Base-by-base conservation (phyloP, 2,797 vertebrate genomes). In the Crotalus adamanteus region DNA sequence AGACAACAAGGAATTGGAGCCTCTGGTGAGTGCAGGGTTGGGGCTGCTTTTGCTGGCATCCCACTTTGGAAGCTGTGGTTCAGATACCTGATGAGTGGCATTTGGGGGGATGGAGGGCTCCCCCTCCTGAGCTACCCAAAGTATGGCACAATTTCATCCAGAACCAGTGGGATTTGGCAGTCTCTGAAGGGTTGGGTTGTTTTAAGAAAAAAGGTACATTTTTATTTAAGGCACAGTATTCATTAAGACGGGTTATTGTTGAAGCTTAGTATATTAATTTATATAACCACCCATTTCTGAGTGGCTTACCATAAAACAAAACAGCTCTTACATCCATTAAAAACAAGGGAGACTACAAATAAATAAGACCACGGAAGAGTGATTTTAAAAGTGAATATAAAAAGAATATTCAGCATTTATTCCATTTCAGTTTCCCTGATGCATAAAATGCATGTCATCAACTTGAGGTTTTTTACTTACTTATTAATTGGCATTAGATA, bases 1-100 rank as follows among this genome's bases (percentile, higher is more conserved):
- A 22, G 99, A 99, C 97, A 98, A 98, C 97, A 99, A 99, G 98
- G 99, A 99, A 98, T 98, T 99, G 96, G 99, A 99, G 91, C 99
- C 99, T 1, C 98, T 99, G 99, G 99, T 99, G 97, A 98, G 99
- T 96, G 9, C 6, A 2, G 42, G 8, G 25, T 26, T 26, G 9
- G 9, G 56, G 56, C n/a, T 4, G 53, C 28, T 22, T 12, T 55
- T 26, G 12, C 37, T 83, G 3, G 22, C 3, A 1, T 78, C 1
- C 69, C 69, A 78, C 31, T 22, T 12, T 22, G 73, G 20, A 4
- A 25, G 37, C 20, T 20, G 4, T 83, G 73, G 73, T 47, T 83
- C 73, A 2, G 73, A 11, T 83, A 83, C 9, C 20, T 47, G 31
- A 22, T 2, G 18, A 42, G 69, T 42, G 59, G 1, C 2, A 22